These are phyloP conservation scores for Griposia aprilina DNA, from an alignment of 2,888 invertebrate genomes.

Conservation along the genomic window DNA sequence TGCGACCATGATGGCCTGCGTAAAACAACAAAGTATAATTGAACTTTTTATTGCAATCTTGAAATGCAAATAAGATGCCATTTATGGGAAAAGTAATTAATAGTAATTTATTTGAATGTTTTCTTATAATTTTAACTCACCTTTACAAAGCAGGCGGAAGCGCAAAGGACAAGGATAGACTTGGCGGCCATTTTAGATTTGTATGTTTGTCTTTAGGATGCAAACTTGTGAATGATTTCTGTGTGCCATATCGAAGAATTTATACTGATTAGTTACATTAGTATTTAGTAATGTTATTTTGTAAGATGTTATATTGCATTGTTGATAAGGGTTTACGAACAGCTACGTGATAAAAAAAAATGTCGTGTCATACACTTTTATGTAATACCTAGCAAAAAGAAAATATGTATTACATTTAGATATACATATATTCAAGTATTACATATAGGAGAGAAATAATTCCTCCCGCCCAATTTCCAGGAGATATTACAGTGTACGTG, in stretches of 20 bases:
- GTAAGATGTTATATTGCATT: neutral
- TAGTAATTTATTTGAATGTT: neutral
- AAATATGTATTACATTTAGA: neutral
- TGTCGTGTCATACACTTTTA: neutral
- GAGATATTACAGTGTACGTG: too few relatives aligned
- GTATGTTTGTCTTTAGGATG: conserved; percentile 15
- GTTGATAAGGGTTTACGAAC: conserved; percentile 3
- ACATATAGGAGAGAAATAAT: too few relatives aligned
- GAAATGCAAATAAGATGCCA: neutral
- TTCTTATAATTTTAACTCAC: conserved; percentile 54
- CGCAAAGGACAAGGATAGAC: conserved; percentile 67
- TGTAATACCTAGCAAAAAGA: neutral
- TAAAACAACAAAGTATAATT: neutral
- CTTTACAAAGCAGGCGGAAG: conserved; percentile 73
- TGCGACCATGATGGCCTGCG: neutral
- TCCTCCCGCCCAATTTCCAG: too few relatives aligned
- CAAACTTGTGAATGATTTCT: conserved; percentile 56
- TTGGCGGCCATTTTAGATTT: conserved; percentile 73
- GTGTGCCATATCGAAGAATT: conserved; percentile 13
- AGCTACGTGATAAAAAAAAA: neutral
- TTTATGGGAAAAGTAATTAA: too few relatives aligned
- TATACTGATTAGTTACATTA: conserved; percentile 47
- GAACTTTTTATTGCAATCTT: neutral
- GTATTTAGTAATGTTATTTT: conserved; percentile 12
- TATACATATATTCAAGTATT: too few relatives aligned